Conservation (phyloP, 2,888 invertebrate species). For the Eucera pruinosa region DNA sequence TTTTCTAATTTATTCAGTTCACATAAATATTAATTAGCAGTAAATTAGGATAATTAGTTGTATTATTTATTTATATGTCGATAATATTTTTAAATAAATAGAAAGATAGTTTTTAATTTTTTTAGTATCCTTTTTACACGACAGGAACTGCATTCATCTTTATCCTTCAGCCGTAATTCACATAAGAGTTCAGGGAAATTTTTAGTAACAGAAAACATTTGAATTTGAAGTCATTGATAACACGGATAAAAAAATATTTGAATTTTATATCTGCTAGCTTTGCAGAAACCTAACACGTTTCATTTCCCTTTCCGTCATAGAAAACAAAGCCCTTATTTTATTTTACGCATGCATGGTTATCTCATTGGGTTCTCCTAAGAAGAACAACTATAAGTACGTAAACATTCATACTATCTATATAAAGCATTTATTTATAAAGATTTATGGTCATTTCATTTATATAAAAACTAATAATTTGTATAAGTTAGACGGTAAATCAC, state of each 20-base stretch:
- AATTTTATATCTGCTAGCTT: slow-evolving; percentile 55
- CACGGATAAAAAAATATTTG: slow-evolving; percentile 55
- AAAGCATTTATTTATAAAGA: background rate
- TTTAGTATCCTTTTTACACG: background rate
- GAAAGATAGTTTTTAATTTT: too few species aligned
- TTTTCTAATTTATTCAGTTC: background rate
- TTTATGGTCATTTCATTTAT: background rate
- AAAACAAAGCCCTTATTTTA: slow-evolving; percentile 48
- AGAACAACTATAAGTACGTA: background rate
- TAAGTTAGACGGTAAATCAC: background rate
- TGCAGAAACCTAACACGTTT: slow-evolving; percentile 27
- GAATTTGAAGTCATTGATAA: slow-evolving; percentile 47
- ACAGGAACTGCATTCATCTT: slow-evolving; percentile 7
- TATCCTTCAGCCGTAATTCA: background rate
- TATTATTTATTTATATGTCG: too few species aligned
- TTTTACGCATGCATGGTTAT: background rate
- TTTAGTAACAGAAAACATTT: slow-evolving; percentile 11
- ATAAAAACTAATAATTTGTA: too few species aligned
- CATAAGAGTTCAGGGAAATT: background rate
- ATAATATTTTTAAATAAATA: too few species aligned
- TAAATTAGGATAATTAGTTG: too few species aligned
- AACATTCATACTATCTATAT: background rate
- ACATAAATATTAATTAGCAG: background rate
- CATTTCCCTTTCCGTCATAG: slow-evolving; percentile 45
- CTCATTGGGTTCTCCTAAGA: background rate